These are phyloP conservation scores for Orbicella faveolata DNA, from an alignment of 64 coral and sea anemone genomes.

Conservation along the genomic window DNA sequence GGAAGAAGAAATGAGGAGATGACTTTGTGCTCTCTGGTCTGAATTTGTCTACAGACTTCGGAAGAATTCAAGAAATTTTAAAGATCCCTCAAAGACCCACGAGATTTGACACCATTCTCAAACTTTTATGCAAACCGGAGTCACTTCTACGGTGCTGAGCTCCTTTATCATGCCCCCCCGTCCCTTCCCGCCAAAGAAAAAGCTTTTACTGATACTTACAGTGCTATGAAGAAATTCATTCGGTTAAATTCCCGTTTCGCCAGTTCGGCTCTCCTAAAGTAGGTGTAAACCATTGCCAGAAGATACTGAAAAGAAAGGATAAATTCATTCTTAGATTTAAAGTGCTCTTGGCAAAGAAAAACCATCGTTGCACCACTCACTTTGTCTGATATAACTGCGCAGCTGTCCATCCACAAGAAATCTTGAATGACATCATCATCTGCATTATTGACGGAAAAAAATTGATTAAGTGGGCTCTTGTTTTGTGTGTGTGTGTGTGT, in stretches of 20 bases:
- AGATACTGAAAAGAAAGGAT: conserved; percentile 68
- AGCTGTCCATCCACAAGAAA: conserved; percentile 99
- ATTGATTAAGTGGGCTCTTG: neutral
- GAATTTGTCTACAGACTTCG: too few relatives aligned
- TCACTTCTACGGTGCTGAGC: too few relatives aligned
- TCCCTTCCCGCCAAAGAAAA: too few relatives aligned
- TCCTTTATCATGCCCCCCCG: too few relatives aligned
- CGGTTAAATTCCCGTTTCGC: conserved; percentile 89
- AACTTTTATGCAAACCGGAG: too few relatives aligned
- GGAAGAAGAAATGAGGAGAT: neutral
- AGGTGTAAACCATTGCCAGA: conserved; percentile 95
- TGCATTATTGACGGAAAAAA: conserved; percentile 31
- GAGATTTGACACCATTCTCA: too few relatives aligned
- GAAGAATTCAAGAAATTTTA: too few relatives aligned
- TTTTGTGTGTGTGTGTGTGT: too few relatives aligned
- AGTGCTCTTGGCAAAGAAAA: neutral
- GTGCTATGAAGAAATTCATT: conserved; percentile 93
- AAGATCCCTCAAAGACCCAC: too few relatives aligned
- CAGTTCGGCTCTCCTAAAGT: conserved; percentile 93
- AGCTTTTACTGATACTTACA: conserved; percentile 67
- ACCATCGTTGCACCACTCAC: conserved; percentile 31
- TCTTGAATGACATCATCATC: conserved; percentile 99
- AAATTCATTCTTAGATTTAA: neutral
- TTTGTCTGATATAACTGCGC: conserved; percentile 95
- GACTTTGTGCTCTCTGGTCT: neutral